These are phyloP conservation scores for Acanthococcus lagerstroemiae DNA, from an alignment of 2,888 invertebrate species.

Conservation along the genomic window DNA sequence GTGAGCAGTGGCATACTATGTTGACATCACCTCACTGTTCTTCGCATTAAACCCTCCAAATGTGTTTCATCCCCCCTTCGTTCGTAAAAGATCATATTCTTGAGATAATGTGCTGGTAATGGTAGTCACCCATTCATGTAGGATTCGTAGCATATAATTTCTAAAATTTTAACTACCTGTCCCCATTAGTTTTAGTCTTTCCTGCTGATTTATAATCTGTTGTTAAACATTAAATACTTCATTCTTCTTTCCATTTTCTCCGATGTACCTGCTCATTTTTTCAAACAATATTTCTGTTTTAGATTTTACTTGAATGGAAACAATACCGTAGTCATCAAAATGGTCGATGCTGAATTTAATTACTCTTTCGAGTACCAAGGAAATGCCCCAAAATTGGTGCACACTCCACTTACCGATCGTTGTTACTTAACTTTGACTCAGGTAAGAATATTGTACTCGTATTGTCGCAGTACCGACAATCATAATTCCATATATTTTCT, in stretches of 20 bases:
- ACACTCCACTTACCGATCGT: constrained; percentile 91
- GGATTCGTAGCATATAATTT: too few relatives aligned
- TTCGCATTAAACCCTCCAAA: too few relatives aligned
- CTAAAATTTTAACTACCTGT: too few relatives aligned
- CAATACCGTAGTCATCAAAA: constrained; percentile 61
- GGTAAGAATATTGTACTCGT: constrained; percentile 42
- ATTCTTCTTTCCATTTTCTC: constrained; percentile 3
- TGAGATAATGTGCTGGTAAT: too few relatives aligned
- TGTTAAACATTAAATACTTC: constrained; percentile 9
- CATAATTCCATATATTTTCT: background rate
- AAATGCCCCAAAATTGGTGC: constrained; percentile 87
- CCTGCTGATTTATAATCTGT: background rate
- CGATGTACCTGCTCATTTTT: constrained; percentile 17
- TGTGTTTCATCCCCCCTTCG: too few relatives aligned
- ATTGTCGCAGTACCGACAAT: background rate
- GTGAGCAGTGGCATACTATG: too few relatives aligned
- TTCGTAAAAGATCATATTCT: too few relatives aligned
- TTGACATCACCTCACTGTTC: too few relatives aligned
- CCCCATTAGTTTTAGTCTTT: background rate
- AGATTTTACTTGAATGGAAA: constrained; percentile 38
- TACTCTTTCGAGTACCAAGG: constrained; percentile 98
- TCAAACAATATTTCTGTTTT: too few relatives aligned
- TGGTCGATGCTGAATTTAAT: constrained; percentile 88
- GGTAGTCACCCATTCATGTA: too few relatives aligned
- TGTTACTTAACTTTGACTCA: constrained; percentile 96